Evolutionary conservation across 2,888 invertebrate species (phyloP), one percentile per base, ranked within the genome.

Genomic region (Tubulanus polymorphus): DNA sequence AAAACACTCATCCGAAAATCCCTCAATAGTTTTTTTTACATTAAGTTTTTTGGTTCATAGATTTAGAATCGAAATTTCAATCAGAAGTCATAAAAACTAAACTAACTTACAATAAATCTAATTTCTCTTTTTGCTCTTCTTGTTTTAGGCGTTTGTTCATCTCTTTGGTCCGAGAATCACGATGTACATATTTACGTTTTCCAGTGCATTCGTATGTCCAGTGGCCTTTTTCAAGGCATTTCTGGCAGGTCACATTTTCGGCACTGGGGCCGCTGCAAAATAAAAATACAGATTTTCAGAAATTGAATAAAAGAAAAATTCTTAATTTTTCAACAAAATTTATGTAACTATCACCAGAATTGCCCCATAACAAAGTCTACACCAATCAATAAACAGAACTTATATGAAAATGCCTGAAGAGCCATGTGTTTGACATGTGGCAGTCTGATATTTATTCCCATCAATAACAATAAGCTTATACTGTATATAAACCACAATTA

Each of bases 171-270:
- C 93, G 85, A 0, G 93, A 92, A 3, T 87, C 86, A 55, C 93
- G 85, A 67, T 91, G 87, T 3, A 92, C 81, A 78, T 88, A 89
- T 81, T 94, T 94, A 59, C 93, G 84, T 79, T 93, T 93, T 15
- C 89, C 89, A 65, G 86, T 91, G 75, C 94, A 95, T 78, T 93
- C 90, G 71, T 91, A 95, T 58, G 92, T 93, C 92, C 93, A 95
- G 76, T 95, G 94, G 0, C 94, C 94, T 72, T 86, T 86, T 79
- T 93, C 89, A 48, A 93, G 81, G 74, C 94, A 95, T 81, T 93
- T 94, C 77, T 94, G 94, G 75, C 94, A 95, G 26, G 90, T 85
- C 58, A 68, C 67, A 46, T 71, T 70, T 46, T 68, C 72, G n/a
- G 68, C 64, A 53, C 57, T 66, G 8, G 65, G 64, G 51, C 68